These are phyloP conservation scores for Epinotia ramella DNA, from an alignment of 2,888 invertebrate genomes.

Conservation along the genomic window DNA sequence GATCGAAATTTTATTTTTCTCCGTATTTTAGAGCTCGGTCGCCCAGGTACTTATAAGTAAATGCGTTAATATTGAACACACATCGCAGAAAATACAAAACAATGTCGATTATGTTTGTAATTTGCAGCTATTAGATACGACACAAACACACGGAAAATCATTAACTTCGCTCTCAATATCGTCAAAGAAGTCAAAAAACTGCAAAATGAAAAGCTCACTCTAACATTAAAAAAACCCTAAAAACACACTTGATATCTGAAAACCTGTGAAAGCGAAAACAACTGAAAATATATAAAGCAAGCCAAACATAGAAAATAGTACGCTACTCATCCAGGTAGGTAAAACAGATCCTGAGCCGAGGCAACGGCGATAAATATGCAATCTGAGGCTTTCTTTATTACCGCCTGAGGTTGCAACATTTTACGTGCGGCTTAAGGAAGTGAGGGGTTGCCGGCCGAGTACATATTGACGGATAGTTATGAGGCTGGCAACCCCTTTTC, in stretches of 20 bases:
- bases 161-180: neutral
- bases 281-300: slow-evolving; percentile 5
- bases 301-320: slow-evolving; percentile 22
- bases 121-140: neutral
- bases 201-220: neutral
- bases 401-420: too few species aligned
- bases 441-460: too few species aligned
- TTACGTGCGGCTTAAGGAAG: too few species aligned
- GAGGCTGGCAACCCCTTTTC: too few species aligned
- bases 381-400: too few species aligned
- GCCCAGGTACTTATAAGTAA: neutral
- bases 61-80: slow-evolving; percentile 2
- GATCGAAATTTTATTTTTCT: too few species aligned
- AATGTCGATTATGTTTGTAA: slow-evolving; percentile 15
- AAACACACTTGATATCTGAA: neutral
- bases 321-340: neutral
- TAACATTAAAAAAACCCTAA: neutral
- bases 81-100: slow-evolving; percentile 15
- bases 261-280: slow-evolving; percentile 19
- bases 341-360: too few species aligned
- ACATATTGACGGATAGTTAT: too few species aligned
- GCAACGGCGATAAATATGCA: too few species aligned
- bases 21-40: too few species aligned
- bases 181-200: neutral
- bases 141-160: neutral